phyloP scores from a whole-genome alignment of 30 jellyfish, hydroid and myxozoan species.

The Rhopilema esculentum region DNA sequence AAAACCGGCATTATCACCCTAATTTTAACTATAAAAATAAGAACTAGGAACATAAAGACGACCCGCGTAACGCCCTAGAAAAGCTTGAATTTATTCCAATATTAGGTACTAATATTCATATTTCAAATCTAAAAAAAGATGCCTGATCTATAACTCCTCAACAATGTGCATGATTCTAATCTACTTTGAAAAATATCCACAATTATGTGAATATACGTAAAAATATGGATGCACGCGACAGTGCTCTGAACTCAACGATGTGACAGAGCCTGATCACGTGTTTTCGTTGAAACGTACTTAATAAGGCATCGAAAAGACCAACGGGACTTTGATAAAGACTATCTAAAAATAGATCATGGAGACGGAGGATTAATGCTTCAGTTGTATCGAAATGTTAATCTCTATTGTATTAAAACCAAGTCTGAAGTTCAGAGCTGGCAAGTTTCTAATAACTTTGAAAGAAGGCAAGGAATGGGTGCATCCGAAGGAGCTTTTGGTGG shows the following conservation, averaged over 20 bases:
- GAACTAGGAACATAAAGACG: conserved; percentile 23
- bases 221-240: too few relatives aligned
- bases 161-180: background rate
- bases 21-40: background rate
- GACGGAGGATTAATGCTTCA: too few relatives aligned
- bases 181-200: too few relatives aligned
- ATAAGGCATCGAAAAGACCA: too few relatives aligned
- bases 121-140: background rate
- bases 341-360: background rate
- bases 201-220: background rate
- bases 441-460: too few relatives aligned
- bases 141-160: background rate
- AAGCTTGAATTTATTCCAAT: background rate
- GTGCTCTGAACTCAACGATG: too few relatives aligned
- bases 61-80: conserved; percentile 28
- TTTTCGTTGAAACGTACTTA: too few relatives aligned
- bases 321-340: background rate
- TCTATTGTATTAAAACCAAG: too few relatives aligned
- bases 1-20: background rate
- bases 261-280: too few relatives aligned
- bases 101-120: background rate
- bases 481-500: background rate
- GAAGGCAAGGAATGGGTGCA: too few relatives aligned
- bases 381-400: too few relatives aligned
- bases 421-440: background rate